These are phyloP conservation scores for Caenorhabditis sp. DNA, from an alignment of 2,888 invertebrate species.

Conservation along the genomic window DNA sequence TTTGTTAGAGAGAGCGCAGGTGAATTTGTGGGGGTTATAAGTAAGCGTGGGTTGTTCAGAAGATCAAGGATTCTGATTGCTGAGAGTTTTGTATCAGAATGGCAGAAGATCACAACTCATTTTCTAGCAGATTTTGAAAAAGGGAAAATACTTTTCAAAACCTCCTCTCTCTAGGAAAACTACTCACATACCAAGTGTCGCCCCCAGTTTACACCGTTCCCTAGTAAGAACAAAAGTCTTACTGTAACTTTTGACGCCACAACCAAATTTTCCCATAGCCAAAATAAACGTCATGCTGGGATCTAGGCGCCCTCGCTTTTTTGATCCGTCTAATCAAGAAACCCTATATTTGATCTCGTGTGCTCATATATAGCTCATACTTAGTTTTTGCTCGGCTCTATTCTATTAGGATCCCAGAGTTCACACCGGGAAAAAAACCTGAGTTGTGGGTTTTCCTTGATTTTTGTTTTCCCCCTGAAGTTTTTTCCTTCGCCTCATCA, in stretches of 20 bases:
- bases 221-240: background rate
- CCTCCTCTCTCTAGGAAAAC: too few species aligned
- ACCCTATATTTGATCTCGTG: constrained; percentile 1
- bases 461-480: constrained; percentile 12
- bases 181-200: too few species aligned
- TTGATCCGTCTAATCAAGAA: constrained; percentile 25
- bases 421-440: constrained; percentile 21
- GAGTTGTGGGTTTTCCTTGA: constrained; percentile 16
- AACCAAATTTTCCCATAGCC: background rate
- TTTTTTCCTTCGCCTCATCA: constrained; percentile 6
- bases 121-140: too few species aligned
- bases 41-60: background rate
- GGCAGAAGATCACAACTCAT: too few species aligned
- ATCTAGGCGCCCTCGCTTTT: constrained; percentile 21
- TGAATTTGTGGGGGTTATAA: background rate
- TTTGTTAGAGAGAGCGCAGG: constrained; percentile 4
- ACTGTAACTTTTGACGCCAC: background rate
- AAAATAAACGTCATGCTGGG: constrained; percentile 20
- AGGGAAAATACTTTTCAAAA: too few species aligned
- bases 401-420: constrained; percentile 8
- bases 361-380: constrained; percentile 4
- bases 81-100: too few species aligned
- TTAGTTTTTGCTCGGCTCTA: constrained; percentile 28
- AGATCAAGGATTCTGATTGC: background rate
- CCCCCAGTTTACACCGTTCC: too few species aligned